A percentile compares a stretch with the other conserved stretches of the same genome.
Evolutionary conservation across 2,888 invertebrate genomes (phyloP).

Genomic region (Troglohyphantes excavatus): DNA sequence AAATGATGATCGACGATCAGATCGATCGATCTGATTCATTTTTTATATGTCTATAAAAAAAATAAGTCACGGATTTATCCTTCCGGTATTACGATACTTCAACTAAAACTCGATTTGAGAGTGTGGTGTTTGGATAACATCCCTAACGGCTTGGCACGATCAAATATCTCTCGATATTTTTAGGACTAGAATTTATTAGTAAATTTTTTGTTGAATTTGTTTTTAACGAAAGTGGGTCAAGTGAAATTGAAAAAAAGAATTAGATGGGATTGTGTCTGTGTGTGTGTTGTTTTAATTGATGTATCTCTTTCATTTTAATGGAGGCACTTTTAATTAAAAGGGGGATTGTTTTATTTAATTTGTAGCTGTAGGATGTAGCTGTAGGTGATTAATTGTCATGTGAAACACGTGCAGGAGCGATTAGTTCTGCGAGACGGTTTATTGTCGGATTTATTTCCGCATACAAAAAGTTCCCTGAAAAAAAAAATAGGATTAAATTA

Average conservation of each 20-base stretch:
- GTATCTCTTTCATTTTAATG: not conserved
- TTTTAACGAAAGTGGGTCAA: slow-evolving; percentile 19
- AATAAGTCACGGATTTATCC: slow-evolving; percentile 29
- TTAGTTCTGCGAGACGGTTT: not conserved
- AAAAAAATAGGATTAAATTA: too few species aligned
- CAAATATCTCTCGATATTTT: not conserved
- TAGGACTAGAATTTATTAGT: not conserved
- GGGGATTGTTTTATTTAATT: slow-evolving; percentile 13
- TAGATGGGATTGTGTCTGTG: not conserved
- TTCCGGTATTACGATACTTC: slow-evolving; percentile 22
- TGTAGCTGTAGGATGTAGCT: not conserved
- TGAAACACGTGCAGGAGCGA: not conserved
- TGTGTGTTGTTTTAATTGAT: slow-evolving; percentile 10
- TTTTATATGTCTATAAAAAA: not conserved
- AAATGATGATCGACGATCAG: slow-evolving; percentile 46
- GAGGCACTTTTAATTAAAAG: slow-evolving; percentile 1
- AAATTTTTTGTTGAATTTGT: not conserved
- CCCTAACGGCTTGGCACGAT: slow-evolving; percentile 8
- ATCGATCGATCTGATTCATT: not conserved
- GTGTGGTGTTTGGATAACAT: slow-evolving; percentile 8
- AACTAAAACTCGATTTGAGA: not conserved
- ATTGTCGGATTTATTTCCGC: not conserved
- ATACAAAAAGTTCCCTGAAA: not conserved
- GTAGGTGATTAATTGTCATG: not conserved
- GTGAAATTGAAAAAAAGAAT: not conserved